Percentiles rank a stretch among this genome's conserved stretches.
These are phyloP conservation scores for Seriola quinqueradiata DNA, from an alignment of 2,113 vertebrate genomes.

Conservation along the genomic window DNA sequence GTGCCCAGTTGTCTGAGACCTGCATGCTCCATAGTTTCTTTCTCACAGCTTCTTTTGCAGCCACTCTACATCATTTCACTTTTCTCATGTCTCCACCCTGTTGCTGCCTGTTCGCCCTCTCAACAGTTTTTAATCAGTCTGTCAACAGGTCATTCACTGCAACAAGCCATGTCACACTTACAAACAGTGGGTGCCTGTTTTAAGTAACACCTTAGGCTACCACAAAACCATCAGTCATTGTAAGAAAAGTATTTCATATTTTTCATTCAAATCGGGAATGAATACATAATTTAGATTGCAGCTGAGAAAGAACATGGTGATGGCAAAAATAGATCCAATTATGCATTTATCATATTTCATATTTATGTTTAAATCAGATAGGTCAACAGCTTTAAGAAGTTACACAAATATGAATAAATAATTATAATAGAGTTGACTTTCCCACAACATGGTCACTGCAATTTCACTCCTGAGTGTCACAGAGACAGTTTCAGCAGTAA, in stretches of 20 bases:
- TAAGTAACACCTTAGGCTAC: background rate
- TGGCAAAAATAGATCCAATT: background rate
- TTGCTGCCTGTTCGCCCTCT: background rate
- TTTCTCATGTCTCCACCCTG: background rate
- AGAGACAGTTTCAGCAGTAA: background rate
- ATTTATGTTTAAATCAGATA: background rate
- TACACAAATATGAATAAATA: background rate
- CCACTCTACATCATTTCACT: background rate
- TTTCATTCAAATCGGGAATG: background rate
- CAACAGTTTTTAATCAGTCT: background rate
- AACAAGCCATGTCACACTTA: background rate
- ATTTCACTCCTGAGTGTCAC: background rate
- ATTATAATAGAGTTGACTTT: background rate
- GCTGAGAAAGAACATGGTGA: background rate
- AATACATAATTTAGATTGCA: background rate
- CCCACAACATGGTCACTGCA: background rate
- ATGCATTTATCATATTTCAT: background rate
- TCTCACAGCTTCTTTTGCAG: background rate
- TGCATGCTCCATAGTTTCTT: background rate
- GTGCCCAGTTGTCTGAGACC: background rate
- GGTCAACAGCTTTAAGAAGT: background rate
- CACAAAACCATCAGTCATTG: background rate
- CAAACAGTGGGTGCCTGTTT: background rate
- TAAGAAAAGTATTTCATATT: background rate
- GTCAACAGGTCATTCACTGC: background rate